Percentiles rank a stretch among this genome's conserved stretches.
phyloP scores from a whole-genome alignment of 37 sponge, comb jelly and placozoan genomes.

The Lycopodina hypogea region DNA sequence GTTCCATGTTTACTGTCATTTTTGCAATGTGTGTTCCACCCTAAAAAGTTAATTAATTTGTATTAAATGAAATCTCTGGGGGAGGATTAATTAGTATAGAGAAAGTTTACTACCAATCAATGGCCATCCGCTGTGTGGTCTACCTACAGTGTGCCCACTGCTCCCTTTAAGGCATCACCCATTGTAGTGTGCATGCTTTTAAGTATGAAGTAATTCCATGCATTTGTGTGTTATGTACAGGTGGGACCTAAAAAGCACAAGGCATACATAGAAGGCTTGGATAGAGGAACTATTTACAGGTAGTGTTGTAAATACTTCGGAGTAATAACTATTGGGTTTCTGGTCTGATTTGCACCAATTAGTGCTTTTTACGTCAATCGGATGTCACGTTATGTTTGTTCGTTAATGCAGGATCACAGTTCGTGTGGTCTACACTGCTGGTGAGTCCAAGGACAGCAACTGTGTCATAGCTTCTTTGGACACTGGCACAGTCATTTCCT shows the following conservation, averaged over 20 bases:
- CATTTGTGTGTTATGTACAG: constrained; percentile 15
- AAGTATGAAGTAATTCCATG: no score
- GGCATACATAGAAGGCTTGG: constrained; percentile 73
- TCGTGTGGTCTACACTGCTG: constrained; percentile 39
- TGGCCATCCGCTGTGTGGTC: no score
- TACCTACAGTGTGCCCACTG: no score
- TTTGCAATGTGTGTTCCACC: no score
- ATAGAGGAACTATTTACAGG: constrained; percentile 60
- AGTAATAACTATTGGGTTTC: neutral
- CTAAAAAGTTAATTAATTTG: no score
- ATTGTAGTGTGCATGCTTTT: no score
- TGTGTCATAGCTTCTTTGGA: constrained; percentile 37
- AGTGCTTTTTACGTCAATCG: neutral
- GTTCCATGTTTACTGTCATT: neutral
- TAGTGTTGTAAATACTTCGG: neutral
- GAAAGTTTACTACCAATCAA: no score
- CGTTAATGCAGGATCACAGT: constrained; percentile 42
- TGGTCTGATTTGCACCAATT: neutral
- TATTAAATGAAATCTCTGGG: no score
- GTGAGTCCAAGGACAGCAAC: constrained; percentile 54
- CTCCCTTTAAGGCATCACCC: no score
- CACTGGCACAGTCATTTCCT: neutral
- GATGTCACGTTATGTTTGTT: neutral
- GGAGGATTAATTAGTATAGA: no score
- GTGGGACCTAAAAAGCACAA: constrained; percentile 53